Conservation (phyloP, 2,888 invertebrate genomes). For the Temnothorax ravouxi region DNA sequence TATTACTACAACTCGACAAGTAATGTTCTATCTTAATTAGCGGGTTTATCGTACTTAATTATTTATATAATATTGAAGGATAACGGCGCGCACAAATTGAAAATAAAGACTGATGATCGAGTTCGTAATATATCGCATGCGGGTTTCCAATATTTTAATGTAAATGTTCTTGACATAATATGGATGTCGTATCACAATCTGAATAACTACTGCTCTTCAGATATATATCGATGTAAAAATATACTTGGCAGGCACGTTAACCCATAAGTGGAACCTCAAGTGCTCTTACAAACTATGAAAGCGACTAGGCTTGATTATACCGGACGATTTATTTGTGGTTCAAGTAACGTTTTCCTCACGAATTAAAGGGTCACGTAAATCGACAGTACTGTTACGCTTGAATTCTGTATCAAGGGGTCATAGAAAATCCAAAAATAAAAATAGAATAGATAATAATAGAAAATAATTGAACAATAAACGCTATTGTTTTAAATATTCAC, state of each 20-base stretch:
- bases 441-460: neutral
- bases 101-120: neutral
- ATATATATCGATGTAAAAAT: constrained; percentile 59
- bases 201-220: constrained; percentile 10
- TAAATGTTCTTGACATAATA: neutral
- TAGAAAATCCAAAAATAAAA: neutral
- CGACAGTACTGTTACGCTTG: constrained; percentile 70
- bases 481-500: constrained; percentile 1
- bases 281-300: constrained; percentile 45
- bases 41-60: neutral
- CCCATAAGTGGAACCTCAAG: constrained; percentile 60
- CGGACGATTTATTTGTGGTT: constrained; percentile 69
- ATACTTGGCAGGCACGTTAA: constrained; percentile 50
- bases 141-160: neutral
- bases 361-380: constrained; percentile 61
- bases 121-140: neutral
- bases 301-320: constrained; percentile 61
- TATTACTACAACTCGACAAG: constrained; percentile 53
- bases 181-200: neutral
- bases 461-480: neutral
- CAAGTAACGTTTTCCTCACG: constrained; percentile 72
- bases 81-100: neutral
- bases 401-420: constrained; percentile 58
- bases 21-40: constrained; percentile 56
- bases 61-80: neutral